phyloP scores from a whole-genome alignment of 1,140 invertebrate genomes.

The Glomeris maerens region DNA sequence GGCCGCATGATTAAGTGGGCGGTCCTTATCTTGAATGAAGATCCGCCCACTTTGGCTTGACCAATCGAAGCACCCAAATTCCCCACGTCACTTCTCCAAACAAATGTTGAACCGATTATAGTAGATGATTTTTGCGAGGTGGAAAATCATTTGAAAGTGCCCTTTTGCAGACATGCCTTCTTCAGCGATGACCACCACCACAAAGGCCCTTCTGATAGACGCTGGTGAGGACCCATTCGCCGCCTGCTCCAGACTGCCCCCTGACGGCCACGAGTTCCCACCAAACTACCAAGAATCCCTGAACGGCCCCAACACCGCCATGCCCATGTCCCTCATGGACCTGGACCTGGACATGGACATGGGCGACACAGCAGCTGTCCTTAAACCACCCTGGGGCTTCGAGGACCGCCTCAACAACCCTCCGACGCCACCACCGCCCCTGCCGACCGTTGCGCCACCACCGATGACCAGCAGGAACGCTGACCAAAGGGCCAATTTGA shows the following conservation, averaged over 20 bases:
- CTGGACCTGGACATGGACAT: constrained; percentile 12
- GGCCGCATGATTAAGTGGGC: too few species aligned
- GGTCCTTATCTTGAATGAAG: too few species aligned
- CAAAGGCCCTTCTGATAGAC: too few species aligned
- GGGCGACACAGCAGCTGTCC: neutral
- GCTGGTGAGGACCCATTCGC: constrained; percentile 19
- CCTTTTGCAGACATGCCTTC: too few species aligned
- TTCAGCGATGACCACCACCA: too few species aligned
- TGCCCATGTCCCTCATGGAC: constrained; percentile 24
- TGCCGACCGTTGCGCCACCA: constrained; percentile 31
- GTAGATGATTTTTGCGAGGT: too few species aligned
- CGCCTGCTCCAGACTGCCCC: constrained; percentile 51
- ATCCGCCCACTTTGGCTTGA: too few species aligned
- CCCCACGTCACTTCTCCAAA: too few species aligned
- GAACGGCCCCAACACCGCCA: constrained; percentile 13
- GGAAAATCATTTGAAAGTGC: too few species aligned
- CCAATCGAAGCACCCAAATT: too few species aligned
- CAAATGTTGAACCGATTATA: too few species aligned
- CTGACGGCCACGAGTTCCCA: constrained; percentile 76
- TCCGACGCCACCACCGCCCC: constrained; percentile 27
- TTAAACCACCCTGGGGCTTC: constrained; percentile 2
- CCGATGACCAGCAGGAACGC: constrained; percentile 13
- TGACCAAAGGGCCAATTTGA: constrained; percentile 36
- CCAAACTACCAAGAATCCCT: constrained; percentile 49
- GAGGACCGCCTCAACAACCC: constrained; percentile 8